These are phyloP conservation scores for Phoenoteleia sp. DNA, from an alignment of 2,888 invertebrate genomes.

Conservation along the genomic window DNA sequence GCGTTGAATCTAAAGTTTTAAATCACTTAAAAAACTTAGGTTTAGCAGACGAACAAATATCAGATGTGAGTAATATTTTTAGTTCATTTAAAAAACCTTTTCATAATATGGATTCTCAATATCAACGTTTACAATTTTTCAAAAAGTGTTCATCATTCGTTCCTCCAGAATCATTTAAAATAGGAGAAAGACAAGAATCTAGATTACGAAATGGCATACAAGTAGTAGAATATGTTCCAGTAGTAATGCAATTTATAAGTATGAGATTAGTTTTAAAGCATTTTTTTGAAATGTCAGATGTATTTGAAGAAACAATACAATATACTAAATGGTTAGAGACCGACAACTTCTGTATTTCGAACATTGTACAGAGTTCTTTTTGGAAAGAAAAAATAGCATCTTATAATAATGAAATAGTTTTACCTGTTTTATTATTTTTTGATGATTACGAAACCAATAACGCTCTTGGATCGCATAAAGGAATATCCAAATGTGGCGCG, in stretches of 20 bases:
- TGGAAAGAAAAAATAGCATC: constrained; percentile 9
- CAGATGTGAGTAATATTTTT: too few species aligned
- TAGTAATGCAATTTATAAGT: neutral
- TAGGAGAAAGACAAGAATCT: too few species aligned
- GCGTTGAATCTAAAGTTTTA: too few species aligned
- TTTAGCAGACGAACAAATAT: too few species aligned
- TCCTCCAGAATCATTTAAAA: too few species aligned
- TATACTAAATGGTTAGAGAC: neutral
- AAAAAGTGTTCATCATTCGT: too few species aligned
- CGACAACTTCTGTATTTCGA: neutral
- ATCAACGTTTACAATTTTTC: too few species aligned
- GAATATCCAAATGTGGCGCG: neutral
- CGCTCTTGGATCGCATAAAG: constrained; percentile 7
- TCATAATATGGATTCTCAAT: too few species aligned
- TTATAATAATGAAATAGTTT: neutral
- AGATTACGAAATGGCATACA: too few species aligned
- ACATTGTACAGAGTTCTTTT: constrained; percentile 13
- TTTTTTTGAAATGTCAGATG: neutral
- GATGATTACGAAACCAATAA: constrained; percentile 26
- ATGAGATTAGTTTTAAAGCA: neutral
- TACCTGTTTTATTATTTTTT: constrained; percentile 8
- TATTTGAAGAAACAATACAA: neutral
- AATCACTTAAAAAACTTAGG: too few species aligned
- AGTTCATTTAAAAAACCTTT: too few species aligned
- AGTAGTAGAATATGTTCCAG: neutral